phyloP scores from a whole-genome alignment of 1,140 invertebrate genomes.

The Drosophila arawakana region DNA sequence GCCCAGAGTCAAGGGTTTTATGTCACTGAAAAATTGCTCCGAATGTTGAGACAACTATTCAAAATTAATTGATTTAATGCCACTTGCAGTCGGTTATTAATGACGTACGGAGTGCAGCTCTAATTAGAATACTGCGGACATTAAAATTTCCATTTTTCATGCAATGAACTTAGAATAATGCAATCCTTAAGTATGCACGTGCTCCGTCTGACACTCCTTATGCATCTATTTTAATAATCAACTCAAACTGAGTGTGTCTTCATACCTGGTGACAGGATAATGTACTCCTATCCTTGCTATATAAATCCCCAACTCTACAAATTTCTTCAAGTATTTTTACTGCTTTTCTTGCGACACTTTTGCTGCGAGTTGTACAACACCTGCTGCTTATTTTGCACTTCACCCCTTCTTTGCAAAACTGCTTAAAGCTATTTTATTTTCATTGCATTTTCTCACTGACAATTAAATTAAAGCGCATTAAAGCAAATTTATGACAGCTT shows the following conservation, averaged over 20 bases:
- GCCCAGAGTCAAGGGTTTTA: slow-evolving; percentile 45
- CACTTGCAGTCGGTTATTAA: slow-evolving; percentile 67
- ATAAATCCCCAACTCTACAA: slow-evolving; percentile 6
- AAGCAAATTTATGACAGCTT: slow-evolving; percentile 83
- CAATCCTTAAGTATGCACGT: slow-evolving; percentile 27
- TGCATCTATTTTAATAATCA: slow-evolving; percentile 77
- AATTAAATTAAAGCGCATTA: slow-evolving; percentile 83
- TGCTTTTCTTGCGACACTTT: slow-evolving; percentile 45
- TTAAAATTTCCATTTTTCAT: slow-evolving; percentile 67
- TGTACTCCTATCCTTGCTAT: slow-evolving; percentile 45
- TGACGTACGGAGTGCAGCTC: slow-evolving; percentile 71
- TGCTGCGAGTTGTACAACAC: slow-evolving; percentile 36
- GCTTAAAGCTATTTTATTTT: slow-evolving; percentile 65
- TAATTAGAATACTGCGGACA: slow-evolving; percentile 70
- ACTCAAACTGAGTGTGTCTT: slow-evolving; percentile 2
- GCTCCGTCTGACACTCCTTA: slow-evolving; percentile 1
- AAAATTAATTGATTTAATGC: slow-evolving; percentile 82
- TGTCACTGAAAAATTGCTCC: slow-evolving; percentile 72
- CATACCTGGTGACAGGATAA: slow-evolving; percentile 34
- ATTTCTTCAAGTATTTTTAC: slow-evolving; percentile 35
- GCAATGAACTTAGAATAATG: slow-evolving; percentile 51
- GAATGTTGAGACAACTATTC: slow-evolving; percentile 80
- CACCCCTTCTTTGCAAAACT: neutral
- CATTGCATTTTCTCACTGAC: slow-evolving; percentile 70
- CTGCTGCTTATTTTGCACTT: slow-evolving; percentile 43